These are phyloP conservation scores for Zaprionus lineosus DNA, from an alignment of 2,888 invertebrate genomes.

Conservation along the genomic window DNA sequence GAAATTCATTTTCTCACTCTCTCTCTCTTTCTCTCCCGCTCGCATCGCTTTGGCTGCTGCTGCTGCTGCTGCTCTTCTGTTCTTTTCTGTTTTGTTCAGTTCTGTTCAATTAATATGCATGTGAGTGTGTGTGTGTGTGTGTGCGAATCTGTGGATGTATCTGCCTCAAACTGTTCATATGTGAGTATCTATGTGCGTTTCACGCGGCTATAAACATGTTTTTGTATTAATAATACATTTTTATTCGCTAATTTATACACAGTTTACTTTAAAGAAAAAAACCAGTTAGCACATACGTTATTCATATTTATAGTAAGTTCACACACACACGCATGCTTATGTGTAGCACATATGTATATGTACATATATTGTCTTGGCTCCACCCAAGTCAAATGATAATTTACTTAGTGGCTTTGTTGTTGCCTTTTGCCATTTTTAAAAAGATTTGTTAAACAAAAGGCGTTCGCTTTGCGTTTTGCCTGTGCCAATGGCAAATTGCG, in stretches of 20 bases:
- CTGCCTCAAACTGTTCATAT: slow-evolving; percentile 8
- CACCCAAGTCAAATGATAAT: slow-evolving; percentile 53
- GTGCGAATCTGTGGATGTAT: background rate
- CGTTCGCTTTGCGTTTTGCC: slow-evolving; percentile 25
- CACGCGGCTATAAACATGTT: slow-evolving; percentile 71
- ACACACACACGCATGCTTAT: slow-evolving; percentile 13
- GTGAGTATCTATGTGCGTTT: slow-evolving; percentile 27
- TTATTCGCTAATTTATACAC: slow-evolving; percentile 78
- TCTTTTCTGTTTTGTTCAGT: no score
- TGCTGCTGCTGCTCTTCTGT: no score
- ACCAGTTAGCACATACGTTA: slow-evolving; percentile 68
- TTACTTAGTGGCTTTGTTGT: slow-evolving; percentile 43
- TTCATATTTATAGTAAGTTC: no score
- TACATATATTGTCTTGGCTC: slow-evolving; percentile 36
- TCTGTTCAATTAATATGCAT: slow-evolving; percentile 13
- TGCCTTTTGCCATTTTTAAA: slow-evolving; percentile 23
- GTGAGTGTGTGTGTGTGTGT: slow-evolving; percentile 4
- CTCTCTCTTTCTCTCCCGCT: slow-evolving; percentile 35
- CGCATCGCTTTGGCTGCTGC: slow-evolving; percentile 20
- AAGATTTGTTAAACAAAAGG: slow-evolving; percentile 35
- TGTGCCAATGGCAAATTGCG: slow-evolving; percentile 20
- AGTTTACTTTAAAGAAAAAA: slow-evolving; percentile 62
- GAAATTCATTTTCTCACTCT: slow-evolving; percentile 40
- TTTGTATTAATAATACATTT: slow-evolving; percentile 79
- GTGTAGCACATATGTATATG: slow-evolving; percentile 6